Evolutionary conservation across 2,797 vertebrate genomes (phyloP).

Genomic region (Acipenser oxyrinchus): DNA sequence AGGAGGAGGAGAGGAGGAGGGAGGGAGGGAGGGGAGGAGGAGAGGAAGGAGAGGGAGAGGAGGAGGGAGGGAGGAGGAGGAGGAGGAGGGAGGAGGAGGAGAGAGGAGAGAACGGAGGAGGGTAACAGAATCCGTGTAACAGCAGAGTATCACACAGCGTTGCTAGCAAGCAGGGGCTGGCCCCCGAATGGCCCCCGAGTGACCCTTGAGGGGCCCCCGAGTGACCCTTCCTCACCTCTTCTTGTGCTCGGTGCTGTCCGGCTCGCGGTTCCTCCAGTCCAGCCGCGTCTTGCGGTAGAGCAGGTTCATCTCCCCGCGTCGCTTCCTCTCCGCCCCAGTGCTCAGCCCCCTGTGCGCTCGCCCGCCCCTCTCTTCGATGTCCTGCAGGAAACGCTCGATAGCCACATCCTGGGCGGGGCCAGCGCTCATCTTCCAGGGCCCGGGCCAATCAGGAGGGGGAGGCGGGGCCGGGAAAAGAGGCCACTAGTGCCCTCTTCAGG

Average conservation of each 20-base stretch:
- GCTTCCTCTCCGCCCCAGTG: conserved; percentile 65
- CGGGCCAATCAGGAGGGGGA: conserved; percentile 35
- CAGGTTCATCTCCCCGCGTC: conserved; percentile 81
- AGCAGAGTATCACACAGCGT: too few relatives aligned
- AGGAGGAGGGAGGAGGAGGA: neutral
- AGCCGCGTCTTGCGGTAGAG: conserved; percentile 84
- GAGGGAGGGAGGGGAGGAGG: too few relatives aligned
- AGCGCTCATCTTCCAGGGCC: conserved; percentile 75
- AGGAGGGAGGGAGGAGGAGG: too few relatives aligned
- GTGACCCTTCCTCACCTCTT: conserved; percentile 67
- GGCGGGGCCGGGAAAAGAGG: conserved; percentile 19
- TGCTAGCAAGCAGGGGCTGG: too few relatives aligned
- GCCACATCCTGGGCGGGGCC: conserved; percentile 77
- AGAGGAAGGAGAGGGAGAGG: too few relatives aligned
- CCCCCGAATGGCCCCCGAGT: too few relatives aligned
- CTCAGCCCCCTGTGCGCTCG: conserved; percentile 74
- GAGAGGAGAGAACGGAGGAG: neutral
- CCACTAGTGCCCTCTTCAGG: conserved; percentile 38
- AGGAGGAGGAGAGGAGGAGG: conserved; percentile 8
- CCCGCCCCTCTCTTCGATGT: conserved; percentile 83
- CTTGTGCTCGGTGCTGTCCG: conserved; percentile 66
- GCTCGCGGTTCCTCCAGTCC: conserved; percentile 85
- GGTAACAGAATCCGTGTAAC: neutral
- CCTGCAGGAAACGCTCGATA: conserved; percentile 78
- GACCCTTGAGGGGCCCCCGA: too few relatives aligned